Base-by-base conservation (phyloP, 2,113 vertebrate genomes). In the Tamias sibiricus region DNA sequence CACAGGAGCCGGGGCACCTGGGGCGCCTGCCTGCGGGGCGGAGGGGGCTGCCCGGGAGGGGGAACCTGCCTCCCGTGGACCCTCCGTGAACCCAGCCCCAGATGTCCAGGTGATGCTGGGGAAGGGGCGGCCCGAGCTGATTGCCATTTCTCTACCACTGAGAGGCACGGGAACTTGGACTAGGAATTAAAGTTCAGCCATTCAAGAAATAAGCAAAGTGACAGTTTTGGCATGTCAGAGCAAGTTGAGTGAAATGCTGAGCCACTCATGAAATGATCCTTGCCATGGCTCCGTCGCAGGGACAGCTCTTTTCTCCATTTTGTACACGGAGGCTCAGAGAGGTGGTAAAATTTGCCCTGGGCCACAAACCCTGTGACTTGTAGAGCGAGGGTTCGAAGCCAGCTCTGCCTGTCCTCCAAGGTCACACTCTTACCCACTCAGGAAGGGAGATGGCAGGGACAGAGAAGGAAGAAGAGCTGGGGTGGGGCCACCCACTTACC, bases 101-200 rank as follows among this genome's bases (percentile, higher is more conserved):
- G 30, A 47, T 5, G 2, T 44, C 8, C 40, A 62, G 83, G 22
- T 3, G 30, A 62, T 4, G 6, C 47, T 40, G 62, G 54, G 81
- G 17, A 4, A 2, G 9, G 8, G 11, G 24, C 1, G 2, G 49
- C 32, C 77, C 54, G 71, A 90, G 40, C n/a, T 22, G 47, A 62
- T 7, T 54, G 62, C 68, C 35, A 40, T 74, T 95, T 95, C 75
- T 74, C 62, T 59, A 22, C 1, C 13, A 28, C 40, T 10, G 32
- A 84, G 13, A 85, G 47, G 47, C 77, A 72, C 37, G 52, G 74
- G 64, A 79, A 80, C 17, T n/a, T 85, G 90, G 37, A 85, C 71
- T 49, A 81, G 30, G 96, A 94, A 77, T 90, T 22, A 95, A 64
- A 92, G 57, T 26, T 84, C 35, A 72, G 24, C 49, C 66, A 35